phyloP scores from a whole-genome alignment of 30 jellyfish, hydroid and myxozoan genomes.

The Cassiopea xamachana region DNA sequence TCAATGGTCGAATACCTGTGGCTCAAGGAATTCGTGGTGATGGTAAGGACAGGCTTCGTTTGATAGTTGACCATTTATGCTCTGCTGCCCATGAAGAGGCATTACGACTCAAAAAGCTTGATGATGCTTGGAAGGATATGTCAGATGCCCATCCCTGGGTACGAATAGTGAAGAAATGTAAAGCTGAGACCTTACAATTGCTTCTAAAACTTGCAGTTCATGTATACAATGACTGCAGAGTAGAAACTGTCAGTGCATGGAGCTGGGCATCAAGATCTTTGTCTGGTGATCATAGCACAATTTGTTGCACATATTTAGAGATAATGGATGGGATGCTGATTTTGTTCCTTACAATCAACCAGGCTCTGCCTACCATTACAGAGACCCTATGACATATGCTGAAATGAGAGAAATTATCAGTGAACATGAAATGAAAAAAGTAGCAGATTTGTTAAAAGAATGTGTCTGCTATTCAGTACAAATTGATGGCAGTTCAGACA shows the following conservation, averaged over 20 bases:
- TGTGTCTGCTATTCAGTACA: conserved; percentile 25
- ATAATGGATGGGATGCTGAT: not conserved
- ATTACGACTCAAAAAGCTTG: not conserved
- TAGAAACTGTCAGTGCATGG: conserved; percentile 41
- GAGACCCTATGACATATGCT: conserved; percentile 22
- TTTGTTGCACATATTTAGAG: not conserved
- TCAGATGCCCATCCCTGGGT: not conserved
- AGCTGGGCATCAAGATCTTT: too few relatives aligned
- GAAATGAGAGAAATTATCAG: conserved; percentile 19
- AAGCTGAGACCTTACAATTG: not conserved
- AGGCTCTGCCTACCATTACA: not conserved
- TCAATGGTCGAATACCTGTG: conserved; percentile 2
- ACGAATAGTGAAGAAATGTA: not conserved
- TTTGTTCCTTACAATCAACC: not conserved
- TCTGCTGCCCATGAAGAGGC: not conserved
- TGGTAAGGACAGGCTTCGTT: not conserved
- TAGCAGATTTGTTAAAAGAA: conserved; percentile 19
- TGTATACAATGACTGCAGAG: conserved; percentile 36
- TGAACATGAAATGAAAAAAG: conserved; percentile 41
- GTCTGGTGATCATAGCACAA: not conserved
- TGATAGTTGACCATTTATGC: not conserved
- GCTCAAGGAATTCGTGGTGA: not conserved
- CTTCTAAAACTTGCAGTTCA: conserved; percentile 31
- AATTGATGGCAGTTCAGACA: conserved; percentile 53
- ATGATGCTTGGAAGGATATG: not conserved